Evolutionary conservation across 2,888 invertebrate genomes (phyloP).

Genomic region (Phymatocera aterrima): DNA sequence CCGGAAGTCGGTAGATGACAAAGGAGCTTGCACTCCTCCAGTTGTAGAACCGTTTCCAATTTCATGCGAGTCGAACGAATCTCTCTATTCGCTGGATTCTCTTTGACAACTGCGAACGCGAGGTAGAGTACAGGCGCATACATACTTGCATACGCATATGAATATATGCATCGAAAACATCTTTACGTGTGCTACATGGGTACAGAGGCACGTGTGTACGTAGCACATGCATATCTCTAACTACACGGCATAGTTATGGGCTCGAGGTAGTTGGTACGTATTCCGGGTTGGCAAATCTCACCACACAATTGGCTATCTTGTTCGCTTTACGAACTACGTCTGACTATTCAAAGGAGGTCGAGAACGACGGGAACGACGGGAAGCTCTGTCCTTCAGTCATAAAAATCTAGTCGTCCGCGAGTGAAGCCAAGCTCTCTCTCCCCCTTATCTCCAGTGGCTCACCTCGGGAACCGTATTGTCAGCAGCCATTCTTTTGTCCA

Average conservation of each 20-base stretch:
- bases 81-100: background rate
- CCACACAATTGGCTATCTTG: conserved; percentile 34
- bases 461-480: conserved; percentile 29
- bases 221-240: background rate
- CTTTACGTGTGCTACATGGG: background rate
- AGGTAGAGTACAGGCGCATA: background rate
- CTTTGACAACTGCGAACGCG: background rate
- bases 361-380: background rate
- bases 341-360: conserved; percentile 29
- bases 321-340: conserved; percentile 28
- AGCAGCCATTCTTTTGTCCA: conserved; percentile 10
- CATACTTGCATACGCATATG: background rate
- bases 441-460: conserved; percentile 28
- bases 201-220: too few species aligned
- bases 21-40: background rate
- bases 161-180: background rate
- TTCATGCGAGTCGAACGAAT: background rate
- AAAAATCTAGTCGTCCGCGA: conserved; percentile 20
- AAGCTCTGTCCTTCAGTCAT: conserved; percentile 15
- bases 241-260: conserved; percentile 8
- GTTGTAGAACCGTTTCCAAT: conserved; percentile 5
- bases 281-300: background rate
- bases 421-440: background rate
- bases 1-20: conserved; percentile 12
- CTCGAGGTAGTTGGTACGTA: background rate